These are phyloP conservation scores for Cataglyphis altisquamis DNA, from an alignment of 2,888 invertebrate genomes.

Conservation along the genomic window DNA sequence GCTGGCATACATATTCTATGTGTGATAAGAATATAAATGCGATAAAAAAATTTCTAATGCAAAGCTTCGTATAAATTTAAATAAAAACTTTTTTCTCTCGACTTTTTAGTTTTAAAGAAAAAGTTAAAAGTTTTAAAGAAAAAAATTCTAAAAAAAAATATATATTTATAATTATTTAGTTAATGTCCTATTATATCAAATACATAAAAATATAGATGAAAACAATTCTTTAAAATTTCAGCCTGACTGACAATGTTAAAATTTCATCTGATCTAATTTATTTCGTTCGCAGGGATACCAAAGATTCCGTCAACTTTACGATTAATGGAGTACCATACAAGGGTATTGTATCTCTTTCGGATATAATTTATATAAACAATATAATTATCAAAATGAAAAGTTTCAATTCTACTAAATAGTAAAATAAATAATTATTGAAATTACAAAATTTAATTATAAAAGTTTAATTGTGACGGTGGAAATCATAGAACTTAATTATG, in stretches of 20 bases:
- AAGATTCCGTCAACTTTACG: conserved; percentile 66
- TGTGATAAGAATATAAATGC: neutral
- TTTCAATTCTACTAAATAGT: neutral
- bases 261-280: neutral
- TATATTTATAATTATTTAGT: neutral
- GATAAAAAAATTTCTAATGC: neutral
- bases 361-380: neutral
- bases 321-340: conserved; percentile 72
- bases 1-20: neutral
- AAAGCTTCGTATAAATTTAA: neutral
- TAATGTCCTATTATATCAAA: neutral
- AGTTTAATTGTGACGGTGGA: neutral
- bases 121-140: neutral
- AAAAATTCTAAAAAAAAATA: neutral
- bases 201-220: neutral
- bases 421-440: neutral
- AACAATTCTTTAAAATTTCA: neutral
- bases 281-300: conserved; percentile 56
- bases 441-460: neutral
- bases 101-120: neutral
- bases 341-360: conserved; percentile 59
- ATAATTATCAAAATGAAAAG: neutral
- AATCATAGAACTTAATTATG: neutral
- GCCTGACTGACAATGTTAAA: neutral
- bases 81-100: neutral